Evolutionary conservation across 2,797 vertebrate species (phyloP).

Genomic region (Erethizon dorsatum): DNA sequence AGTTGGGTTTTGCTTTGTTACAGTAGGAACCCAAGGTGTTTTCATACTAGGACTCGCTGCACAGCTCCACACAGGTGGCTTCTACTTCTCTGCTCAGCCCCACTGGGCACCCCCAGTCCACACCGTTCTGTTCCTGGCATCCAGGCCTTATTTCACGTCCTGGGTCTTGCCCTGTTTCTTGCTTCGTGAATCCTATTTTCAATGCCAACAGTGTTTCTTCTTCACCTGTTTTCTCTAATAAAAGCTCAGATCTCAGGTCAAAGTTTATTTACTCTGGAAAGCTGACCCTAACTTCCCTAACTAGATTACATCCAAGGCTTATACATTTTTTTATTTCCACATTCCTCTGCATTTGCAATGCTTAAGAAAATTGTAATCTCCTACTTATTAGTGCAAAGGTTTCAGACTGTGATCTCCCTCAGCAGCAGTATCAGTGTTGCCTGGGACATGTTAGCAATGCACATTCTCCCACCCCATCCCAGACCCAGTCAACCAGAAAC

Average conservation of each 20-base stretch:
- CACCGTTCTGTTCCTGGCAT: accelerated
- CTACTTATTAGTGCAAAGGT: neutral
- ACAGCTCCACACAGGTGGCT: accelerated
- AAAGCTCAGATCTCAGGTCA: neutral
- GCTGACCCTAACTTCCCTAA: neutral
- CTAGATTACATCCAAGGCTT: neutral
- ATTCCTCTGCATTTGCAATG: neutral
- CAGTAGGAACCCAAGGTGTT: neutral
- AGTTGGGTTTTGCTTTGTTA: neutral
- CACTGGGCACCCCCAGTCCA: accelerated
- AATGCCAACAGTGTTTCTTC: neutral
- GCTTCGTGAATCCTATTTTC: neutral
- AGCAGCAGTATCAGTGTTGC: accelerated
- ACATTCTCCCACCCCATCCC: neutral
- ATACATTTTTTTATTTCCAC: neutral
- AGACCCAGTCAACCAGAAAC: neutral
- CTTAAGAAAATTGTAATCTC: neutral
- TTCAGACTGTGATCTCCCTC: neutral
- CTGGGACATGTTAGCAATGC: neutral
- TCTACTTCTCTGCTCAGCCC: neutral
- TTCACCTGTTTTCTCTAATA: neutral
- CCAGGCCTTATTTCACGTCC: neutral
- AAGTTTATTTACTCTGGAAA: neutral
- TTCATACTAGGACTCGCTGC: neutral
- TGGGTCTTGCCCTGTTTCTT: neutral